Conservation (phyloP, 2,797 vertebrate genomes). For the Argya squamiceps region DNA sequence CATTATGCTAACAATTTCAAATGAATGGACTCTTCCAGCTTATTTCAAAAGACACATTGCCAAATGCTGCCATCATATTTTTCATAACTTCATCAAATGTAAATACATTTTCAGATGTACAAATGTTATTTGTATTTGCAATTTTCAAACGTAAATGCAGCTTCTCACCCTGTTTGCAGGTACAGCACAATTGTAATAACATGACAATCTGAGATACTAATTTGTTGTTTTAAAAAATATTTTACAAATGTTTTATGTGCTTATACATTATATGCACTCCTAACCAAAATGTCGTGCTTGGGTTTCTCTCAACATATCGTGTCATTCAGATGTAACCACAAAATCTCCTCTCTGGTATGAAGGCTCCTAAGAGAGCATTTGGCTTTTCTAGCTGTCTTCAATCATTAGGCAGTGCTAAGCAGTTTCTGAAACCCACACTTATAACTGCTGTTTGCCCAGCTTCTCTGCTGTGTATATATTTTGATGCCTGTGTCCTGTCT, state of each 20-base stretch:
- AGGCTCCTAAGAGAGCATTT: not conserved
- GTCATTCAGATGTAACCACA: not conserved
- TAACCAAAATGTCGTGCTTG: not conserved
- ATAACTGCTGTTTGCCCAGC: not conserved
- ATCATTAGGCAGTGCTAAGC: not conserved
- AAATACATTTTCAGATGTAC: not conserved
- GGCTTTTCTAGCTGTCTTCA: not conserved
- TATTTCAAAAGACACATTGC: conserved; percentile 8
- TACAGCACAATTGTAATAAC: not conserved
- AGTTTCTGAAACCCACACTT: not conserved
- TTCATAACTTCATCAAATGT: not conserved
- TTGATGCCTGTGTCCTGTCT: not conserved
- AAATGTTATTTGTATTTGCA: not conserved
- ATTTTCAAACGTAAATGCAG: not conserved
- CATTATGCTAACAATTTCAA: not conserved
- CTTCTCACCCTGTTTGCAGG: not conserved
- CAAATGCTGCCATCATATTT: not conserved
- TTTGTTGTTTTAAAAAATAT: not conserved
- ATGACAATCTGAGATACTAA: not conserved
- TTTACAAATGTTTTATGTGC: not conserved
- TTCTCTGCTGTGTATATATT: not conserved
- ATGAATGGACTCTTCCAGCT: not conserved
- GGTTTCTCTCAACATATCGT: not conserved
- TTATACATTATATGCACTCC: not conserved
- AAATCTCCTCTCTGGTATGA: not conserved